These are phyloP conservation scores for Leucophora obtusa DNA, from an alignment of 2,888 invertebrate genomes.

Conservation along the genomic window DNA sequence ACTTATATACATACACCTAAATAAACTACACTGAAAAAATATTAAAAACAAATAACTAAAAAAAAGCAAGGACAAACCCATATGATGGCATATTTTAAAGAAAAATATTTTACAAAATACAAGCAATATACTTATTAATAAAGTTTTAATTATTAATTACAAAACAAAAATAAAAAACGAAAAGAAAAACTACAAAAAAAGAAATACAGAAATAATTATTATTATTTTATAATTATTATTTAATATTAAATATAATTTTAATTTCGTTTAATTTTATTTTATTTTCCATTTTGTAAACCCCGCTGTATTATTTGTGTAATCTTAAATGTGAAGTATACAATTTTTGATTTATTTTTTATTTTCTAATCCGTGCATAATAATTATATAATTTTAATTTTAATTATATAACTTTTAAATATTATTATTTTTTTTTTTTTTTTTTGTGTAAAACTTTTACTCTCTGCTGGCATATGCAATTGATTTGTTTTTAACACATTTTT, in stretches of 20 bases:
- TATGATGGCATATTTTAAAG: slow-evolving; percentile 70
- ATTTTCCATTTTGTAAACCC: slow-evolving; percentile 5
- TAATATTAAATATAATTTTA: slow-evolving; percentile 65
- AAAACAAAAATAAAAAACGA: slow-evolving; percentile 24
- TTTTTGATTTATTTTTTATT: slow-evolving; percentile 43
- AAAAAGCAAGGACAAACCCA: slow-evolving; percentile 70
- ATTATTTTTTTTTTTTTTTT: slow-evolving; percentile 44
- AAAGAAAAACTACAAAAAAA: slow-evolving; percentile 14
- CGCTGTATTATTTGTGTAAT: slow-evolving; percentile 61
- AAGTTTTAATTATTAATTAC: slow-evolving; percentile 33
- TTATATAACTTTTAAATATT: slow-evolving; percentile 42
- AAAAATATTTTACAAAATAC: slow-evolving; percentile 44
- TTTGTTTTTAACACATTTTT: slow-evolving; percentile 52
- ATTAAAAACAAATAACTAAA: slow-evolving; percentile 45
- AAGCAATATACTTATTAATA: slow-evolving; percentile 67
- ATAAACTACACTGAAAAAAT: slow-evolving; percentile 29
- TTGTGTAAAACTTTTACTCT: slow-evolving; percentile 57
- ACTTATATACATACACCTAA: slow-evolving; percentile 24
- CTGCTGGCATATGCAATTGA: slow-evolving; percentile 66
- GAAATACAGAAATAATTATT: slow-evolving; percentile 48
- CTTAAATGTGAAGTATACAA: slow-evolving; percentile 34
- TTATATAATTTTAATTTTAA: slow-evolving; percentile 51
- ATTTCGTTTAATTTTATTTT: slow-evolving; percentile 16
- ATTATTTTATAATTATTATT: slow-evolving; percentile 69
- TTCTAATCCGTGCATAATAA: slow-evolving; percentile 33